Evolutionary conservation across 2,888 invertebrate species (phyloP).

Genomic region (Beris chalybata): DNA sequence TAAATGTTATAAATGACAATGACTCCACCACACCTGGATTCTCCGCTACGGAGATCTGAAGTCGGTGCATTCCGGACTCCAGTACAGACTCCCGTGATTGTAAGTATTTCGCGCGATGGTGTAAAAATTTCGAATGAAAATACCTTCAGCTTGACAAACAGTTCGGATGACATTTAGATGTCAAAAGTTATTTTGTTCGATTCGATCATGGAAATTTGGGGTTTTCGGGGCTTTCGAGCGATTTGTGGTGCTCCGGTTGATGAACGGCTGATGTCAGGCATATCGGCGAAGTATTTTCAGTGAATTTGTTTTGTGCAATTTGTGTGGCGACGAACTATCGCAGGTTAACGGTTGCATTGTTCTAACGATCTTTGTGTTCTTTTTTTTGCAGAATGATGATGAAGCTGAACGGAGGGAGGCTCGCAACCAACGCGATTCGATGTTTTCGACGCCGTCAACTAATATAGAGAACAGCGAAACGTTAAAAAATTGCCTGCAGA

Average conservation of each 20-base stretch:
- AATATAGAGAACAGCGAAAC: constrained; percentile 63
- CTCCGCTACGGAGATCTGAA: constrained; percentile 51
- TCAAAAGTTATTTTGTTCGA: constrained; percentile 15
- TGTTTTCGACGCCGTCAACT: constrained; percentile 40
- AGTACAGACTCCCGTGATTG: constrained; percentile 33
- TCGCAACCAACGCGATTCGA: constrained; percentile 46
- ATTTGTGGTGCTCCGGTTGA: background rate
- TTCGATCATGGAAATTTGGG: constrained; percentile 3
- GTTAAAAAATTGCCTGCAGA: constrained; percentile 73
- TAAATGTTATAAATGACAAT: constrained; percentile 42
- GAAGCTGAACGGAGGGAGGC: constrained; percentile 63
- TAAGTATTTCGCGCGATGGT: constrained; percentile 27
- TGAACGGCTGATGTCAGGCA: background rate
- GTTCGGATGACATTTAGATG: constrained; percentile 10
- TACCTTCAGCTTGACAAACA: constrained; percentile 20
- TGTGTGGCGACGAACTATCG: too few relatives aligned
- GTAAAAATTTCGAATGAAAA: background rate
- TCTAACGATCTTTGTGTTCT: too few relatives aligned
- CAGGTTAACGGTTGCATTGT: background rate
- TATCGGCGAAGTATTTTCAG: background rate
- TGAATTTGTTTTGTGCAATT: background rate
- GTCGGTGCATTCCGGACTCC: constrained; percentile 45
- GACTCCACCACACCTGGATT: constrained; percentile 51
- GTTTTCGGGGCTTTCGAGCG: background rate
- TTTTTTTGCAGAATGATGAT: constrained; percentile 59